Evolutionary conservation across 2,113 vertebrate genomes (phyloP).

Genomic region (Muntiacus reevesi): DNA sequence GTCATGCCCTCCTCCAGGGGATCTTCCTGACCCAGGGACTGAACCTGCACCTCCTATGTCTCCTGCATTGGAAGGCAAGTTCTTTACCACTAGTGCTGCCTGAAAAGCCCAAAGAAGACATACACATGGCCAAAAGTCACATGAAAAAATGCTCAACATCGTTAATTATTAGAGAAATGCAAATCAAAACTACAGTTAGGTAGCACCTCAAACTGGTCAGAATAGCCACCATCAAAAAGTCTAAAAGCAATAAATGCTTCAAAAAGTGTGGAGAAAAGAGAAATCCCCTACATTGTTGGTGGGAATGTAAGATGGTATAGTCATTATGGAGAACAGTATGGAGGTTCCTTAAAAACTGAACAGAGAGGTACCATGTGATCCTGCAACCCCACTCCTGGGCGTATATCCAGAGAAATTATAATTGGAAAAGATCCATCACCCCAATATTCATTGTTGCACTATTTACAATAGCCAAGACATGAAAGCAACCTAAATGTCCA

Average conservation of each 20-base stretch:
- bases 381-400: neutral
- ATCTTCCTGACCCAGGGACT: neutral
- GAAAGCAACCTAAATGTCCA: neutral
- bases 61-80: neutral
- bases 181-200: neutral
- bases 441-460: neutral
- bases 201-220: neutral
- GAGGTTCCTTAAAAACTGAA: neutral
- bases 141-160: neutral
- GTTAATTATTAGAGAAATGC: neutral
- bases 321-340: neutral
- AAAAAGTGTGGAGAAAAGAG: neutral
- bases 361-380: neutral
- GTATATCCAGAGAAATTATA: neutral
- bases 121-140: neutral
- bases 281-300: neutral
- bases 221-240: neutral
- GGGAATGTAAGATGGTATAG: neutral
- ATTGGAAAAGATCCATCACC: neutral
- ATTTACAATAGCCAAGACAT: neutral
- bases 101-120: neutral
- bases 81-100: neutral
- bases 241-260: neutral
- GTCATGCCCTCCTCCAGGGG: neutral
- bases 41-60: neutral